Percentiles rank a stretch among this genome's conserved stretches.
These are phyloP conservation scores for Drosophila bocqueti DNA, from an alignment of 1,140 invertebrate species.

Conservation along the genomic window DNA sequence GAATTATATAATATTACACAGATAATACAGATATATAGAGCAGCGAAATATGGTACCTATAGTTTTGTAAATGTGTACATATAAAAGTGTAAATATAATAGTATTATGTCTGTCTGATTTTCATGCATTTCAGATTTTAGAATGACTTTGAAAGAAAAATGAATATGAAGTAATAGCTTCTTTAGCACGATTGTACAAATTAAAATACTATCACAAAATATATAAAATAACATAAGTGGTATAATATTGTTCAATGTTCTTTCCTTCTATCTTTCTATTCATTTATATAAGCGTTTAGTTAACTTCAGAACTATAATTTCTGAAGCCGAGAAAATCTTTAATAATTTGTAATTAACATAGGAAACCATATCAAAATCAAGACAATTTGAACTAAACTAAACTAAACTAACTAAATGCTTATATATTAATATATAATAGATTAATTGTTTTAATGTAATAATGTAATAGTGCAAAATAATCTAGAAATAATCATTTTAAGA, in stretches of 20 bases:
- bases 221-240: not conserved
- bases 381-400: no score
- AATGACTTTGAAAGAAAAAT: not conserved
- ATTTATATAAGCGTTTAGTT: no score
- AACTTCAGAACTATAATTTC: no score
- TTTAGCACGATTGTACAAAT: not conserved
- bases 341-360: not conserved
- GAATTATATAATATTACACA: slow-evolving; percentile 37
- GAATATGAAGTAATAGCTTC: not conserved
- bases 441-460: not conserved
- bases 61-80: not conserved
- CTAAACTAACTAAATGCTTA: no score
- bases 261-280: no score
- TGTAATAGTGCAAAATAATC: not conserved
- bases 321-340: no score
- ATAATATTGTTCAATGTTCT: not conserved
- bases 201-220: no score
- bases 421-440: not conserved
- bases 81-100: no score
- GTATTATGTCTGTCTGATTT: no score
- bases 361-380: not conserved
- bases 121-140: not conserved
- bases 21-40: slow-evolving; percentile 17
- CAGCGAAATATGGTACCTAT: not conserved
- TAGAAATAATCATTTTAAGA: not conserved